Evolutionary conservation across 1,140 invertebrate species (phyloP), one percentile per base, ranked within the genome.

Genomic region (Neodiprion virginianus): DNA sequence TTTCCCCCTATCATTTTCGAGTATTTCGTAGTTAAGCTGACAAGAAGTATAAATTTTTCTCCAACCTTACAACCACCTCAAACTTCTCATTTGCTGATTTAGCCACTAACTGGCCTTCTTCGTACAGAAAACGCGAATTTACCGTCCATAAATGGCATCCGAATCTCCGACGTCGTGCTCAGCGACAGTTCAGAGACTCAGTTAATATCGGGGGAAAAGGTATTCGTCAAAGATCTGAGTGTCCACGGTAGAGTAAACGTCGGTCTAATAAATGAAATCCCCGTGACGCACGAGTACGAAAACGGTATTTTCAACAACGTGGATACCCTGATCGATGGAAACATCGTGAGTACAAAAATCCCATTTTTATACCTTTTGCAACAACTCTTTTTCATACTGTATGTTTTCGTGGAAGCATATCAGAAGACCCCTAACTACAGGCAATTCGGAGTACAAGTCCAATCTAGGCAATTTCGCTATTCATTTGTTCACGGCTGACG

Each of bases 161-260:
- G 49, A 47, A 72, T 80, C 7, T 73, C 68, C 8, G 76, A 85
- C 72, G 72, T 86, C 40, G 77, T 84, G 1, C 28, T 84, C 0
- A 80, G 84, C 67, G 67, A 72, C 0, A 17, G 47, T 17, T 2
- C 74, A 8, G 69, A 79, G 66, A 12, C 66, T 12, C 81, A 84
- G n/a, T 69, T 78, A n/a, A 79, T 86, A 71, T 68, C 71, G 28
- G 82, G 81, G 8, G 49, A 69, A 9, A 85, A 83, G 71, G 76
- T 72, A 12, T 87, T 86, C 71, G n/a, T 68, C 12, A 68, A 81
- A 1, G 74, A 83, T 49, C 28, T 84, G 0, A 48, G 74, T 48
- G 53, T 86, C 23, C 40, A 77, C 8, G 79, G 81, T 21, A 14
- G 82, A 10, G 66, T 82, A 40, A 9, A 76, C n/a, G 67, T 77